Percentiles rank a stretch among this genome's conserved stretches.
Evolutionary conservation across 2,797 vertebrate genomes (phyloP).

Genomic region (Sitta carolinensis): DNA sequence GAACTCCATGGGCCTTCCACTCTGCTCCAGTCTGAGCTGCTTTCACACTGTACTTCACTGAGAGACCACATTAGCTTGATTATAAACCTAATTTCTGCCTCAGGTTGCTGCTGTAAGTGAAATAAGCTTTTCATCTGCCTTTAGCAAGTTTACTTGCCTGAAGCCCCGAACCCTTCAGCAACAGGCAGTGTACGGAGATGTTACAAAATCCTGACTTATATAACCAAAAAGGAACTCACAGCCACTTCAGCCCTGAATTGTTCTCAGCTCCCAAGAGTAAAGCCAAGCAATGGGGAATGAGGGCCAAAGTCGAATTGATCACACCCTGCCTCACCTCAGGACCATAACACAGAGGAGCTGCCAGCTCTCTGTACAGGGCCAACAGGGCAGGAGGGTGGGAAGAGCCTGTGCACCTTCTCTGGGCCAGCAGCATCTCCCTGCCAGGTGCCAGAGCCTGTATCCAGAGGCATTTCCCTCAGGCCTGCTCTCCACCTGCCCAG

Average conservation of each 20-base stretch:
- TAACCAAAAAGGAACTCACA: neutral
- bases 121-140: neutral
- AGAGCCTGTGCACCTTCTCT: too few relatives aligned
- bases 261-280: neutral
- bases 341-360: fast-evolving
- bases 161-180: neutral
- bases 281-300: neutral
- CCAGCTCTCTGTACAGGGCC: neutral
- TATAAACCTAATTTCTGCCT: neutral
- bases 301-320: fast-evolving
- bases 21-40: neutral
- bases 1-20: neutral
- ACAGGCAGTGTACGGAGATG: neutral
- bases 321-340: neutral
- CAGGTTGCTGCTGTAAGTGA: neutral
- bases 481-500: too few relatives aligned
- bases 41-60: neutral
- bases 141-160: neutral
- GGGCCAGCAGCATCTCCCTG: neutral
- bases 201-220: neutral
- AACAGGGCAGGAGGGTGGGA: neutral
- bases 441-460: fast-evolving
- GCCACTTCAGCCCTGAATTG: neutral
- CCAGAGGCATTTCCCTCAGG: fast-evolving
- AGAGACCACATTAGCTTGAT: neutral